Evolutionary conservation across 2,888 invertebrate species (phyloP).

Genomic region (Acleris holmiana): DNA sequence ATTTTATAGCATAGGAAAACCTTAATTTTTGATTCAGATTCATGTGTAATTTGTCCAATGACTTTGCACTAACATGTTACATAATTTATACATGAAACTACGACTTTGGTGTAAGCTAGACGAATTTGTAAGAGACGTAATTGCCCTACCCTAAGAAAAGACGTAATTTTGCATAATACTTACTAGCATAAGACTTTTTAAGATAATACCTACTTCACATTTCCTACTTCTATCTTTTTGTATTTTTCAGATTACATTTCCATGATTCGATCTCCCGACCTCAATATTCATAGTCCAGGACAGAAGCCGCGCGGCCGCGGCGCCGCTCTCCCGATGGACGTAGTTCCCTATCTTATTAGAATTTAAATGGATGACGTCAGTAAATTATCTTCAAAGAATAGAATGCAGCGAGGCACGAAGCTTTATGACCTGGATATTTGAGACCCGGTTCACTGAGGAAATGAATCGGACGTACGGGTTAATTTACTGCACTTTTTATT

Average conservation of each 20-base stretch:
- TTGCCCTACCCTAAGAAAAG: no score
- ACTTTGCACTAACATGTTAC: no score
- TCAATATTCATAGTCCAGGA: not conserved
- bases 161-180: no score
- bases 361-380: slow-evolving; percentile 23
- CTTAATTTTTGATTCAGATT: no score
- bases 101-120: no score
- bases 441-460: not conserved
- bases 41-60: no score
- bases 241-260: not conserved
- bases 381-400: slow-evolving; percentile 27
- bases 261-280: slow-evolving; percentile 2
- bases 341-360: slow-evolving; percentile 21
- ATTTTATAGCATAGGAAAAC: no score
- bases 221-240: not conserved
- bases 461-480: slow-evolving; percentile 4
- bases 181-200: no score
- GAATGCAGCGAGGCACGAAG: slow-evolving; percentile 21
- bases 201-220: no score
- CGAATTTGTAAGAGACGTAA: no score
- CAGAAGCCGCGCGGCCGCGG: not conserved
- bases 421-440: slow-evolving; percentile 22
- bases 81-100: no score
- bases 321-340: not conserved
- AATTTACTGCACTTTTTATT: not conserved